phyloP scores from a whole-genome alignment of 1,140 invertebrate genomes.

The Leptinotarsa lineolata region DNA sequence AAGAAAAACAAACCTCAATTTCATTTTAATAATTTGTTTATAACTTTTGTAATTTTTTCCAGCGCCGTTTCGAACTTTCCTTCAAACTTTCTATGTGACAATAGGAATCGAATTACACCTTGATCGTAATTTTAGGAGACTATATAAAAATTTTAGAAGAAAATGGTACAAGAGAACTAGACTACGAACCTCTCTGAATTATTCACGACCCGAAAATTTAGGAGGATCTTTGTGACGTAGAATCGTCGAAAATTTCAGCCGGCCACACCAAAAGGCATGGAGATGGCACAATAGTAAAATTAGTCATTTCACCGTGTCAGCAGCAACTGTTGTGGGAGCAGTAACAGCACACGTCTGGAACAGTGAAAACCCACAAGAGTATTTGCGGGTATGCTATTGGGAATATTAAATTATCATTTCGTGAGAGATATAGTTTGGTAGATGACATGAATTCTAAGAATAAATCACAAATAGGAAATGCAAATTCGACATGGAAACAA shows the following conservation, averaged over 20 bases:
- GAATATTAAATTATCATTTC: neutral
- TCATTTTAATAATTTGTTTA: no score
- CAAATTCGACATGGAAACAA: no score
- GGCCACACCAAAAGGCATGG: neutral
- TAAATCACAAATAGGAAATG: neutral
- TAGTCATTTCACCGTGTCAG: neutral
- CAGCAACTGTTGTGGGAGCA: constrained; percentile 2
- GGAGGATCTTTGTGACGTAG: neutral
- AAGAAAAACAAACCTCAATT: no score
- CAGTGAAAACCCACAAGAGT: neutral
- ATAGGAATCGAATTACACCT: no score
- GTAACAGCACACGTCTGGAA: neutral
- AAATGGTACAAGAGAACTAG: no score
- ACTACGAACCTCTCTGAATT: neutral
- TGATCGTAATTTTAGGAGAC: no score
- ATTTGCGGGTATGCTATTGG: neutral
- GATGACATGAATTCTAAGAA: neutral
- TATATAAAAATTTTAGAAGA: no score
- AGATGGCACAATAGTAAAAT: neutral
- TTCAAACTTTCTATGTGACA: no score
- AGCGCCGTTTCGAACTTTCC: no score
- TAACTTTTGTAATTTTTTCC: no score
- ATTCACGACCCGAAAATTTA: neutral
- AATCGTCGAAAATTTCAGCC: neutral
- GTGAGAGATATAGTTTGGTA: neutral